Evolutionary conservation across 2,888 invertebrate genomes (phyloP), one percentile per base, ranked within the genome.

Genomic region (Aspidiotus destructor): DNA sequence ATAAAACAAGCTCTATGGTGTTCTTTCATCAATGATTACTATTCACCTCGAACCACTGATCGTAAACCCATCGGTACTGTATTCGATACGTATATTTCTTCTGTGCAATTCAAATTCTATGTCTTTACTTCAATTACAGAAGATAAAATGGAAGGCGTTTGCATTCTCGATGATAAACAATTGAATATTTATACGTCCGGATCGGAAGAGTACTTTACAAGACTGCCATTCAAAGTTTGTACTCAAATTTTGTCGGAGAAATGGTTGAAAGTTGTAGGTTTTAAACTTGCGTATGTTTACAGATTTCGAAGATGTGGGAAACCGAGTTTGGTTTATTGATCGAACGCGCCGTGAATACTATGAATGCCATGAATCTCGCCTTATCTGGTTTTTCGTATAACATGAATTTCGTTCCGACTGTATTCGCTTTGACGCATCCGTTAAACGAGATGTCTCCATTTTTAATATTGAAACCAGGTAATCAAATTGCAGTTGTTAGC

Each of bases 371-470:
- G 11, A 64, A 60, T 64, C 63, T 48, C 3, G n/a, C 57, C n/a
- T 60, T 54, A 8, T 15, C 60, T 60, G 48, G 57, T 8, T 68
- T 58, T 48, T 62, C 57, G 6, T 28, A 28, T 28, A 48, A 42
- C n/a, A 60, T 58, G 41, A 69, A 74, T 62, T 53, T 58, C 58
- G 71, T 89, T 75, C 90, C 94, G 0, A 85, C 88, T 0, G 82
- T 94, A 61, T 96, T 91, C 77, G 92, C 92, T 9, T 78, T 96
- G 70, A 82, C 87, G 0, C 93, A 95, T 81, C 95, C 95, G 0
- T 79, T 95, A 65, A 92, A 96, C 77, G 95, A 96, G 78, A 87
- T 93, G 41, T 86, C 88, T 68, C 95, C 95, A 0, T 84, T 95
- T 48, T 78, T 90, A 8, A 81, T 86, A 13, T 81, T 87, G 71